A percentile compares a stretch with the other conserved stretches of the same genome.
These are phyloP conservation scores for Cephalopterus ornatus DNA, from an alignment of 2,113 vertebrate genomes.

Conservation along the genomic window DNA sequence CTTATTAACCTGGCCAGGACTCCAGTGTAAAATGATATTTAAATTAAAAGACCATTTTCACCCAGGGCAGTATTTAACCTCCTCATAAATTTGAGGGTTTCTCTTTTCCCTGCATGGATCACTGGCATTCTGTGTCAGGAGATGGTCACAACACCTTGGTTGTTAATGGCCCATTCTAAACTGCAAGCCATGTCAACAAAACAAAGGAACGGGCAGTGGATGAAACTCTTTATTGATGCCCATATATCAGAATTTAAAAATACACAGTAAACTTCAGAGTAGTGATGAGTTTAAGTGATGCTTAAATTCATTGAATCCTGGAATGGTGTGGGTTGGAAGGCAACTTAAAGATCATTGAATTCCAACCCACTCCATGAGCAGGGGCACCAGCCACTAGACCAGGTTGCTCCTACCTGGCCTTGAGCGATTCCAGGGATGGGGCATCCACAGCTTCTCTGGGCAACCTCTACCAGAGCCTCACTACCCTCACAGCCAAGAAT, in stretches of 20 bases:
- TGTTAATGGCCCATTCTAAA: neutral
- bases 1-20: neutral
- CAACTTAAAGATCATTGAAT: neutral
- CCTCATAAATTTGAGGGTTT: neutral
- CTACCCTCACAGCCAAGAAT: neutral
- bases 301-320: rapidly evolving
- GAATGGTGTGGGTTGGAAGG: neutral
- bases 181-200: neutral
- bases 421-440: neutral
- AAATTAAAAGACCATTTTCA: neutral
- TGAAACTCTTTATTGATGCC: neutral
- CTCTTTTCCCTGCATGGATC: neutral
- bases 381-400: neutral
- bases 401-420: neutral
- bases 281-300: neutral
- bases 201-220: neutral
- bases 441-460: neutral
- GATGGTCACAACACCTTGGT: neutral
- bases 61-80: neutral
- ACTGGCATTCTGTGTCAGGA: neutral
- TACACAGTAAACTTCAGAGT: neutral
- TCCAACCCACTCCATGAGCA: neutral
- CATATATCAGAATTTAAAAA: neutral
- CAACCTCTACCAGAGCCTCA: neutral
- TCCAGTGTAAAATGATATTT: neutral